These are phyloP conservation scores for Bursaphelenchus mucronatus DNA, from an alignment of 1,140 invertebrate genomes.

Conservation along the genomic window DNA sequence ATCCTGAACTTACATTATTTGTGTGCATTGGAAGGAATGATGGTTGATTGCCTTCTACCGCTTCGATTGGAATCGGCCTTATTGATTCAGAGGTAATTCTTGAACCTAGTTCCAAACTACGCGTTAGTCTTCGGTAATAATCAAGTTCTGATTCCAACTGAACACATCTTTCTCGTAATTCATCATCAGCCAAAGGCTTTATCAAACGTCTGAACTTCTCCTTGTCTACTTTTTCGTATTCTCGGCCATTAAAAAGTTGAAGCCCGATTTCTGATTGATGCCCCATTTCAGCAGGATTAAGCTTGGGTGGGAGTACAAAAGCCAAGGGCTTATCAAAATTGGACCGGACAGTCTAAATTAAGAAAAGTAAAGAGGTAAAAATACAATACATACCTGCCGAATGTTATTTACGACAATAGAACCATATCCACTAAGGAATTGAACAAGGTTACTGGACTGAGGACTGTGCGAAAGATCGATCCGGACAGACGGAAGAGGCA, in stretches of 20 bases:
- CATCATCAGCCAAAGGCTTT: slow-evolving; percentile 12
- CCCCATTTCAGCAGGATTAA: slow-evolving; percentile 2
- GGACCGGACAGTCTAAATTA: too few species aligned
- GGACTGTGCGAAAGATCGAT: too few species aligned
- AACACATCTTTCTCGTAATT: slow-evolving; percentile 13
- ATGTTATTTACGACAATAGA: slow-evolving; percentile 3
- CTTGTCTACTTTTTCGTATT: slow-evolving; percentile 1
- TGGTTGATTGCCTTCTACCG: background rate
- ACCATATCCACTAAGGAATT: background rate
- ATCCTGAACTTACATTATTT: background rate
- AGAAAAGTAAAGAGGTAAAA: background rate
- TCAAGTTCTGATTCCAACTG: slow-evolving; percentile 13
- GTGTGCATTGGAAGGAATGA: background rate
- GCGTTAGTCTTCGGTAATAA: slow-evolving; percentile 7
- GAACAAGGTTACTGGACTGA: too few species aligned
- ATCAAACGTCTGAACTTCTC: slow-evolving; percentile 9
- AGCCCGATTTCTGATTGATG: background rate
- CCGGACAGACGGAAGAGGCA: too few species aligned
- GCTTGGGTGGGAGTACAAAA: background rate
- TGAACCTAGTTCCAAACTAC: slow-evolving; percentile 1
- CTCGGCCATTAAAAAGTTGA: slow-evolving; percentile 10
- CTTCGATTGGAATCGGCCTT: background rate
- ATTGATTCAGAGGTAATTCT: background rate
- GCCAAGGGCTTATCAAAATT: background rate
- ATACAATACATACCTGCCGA: background rate